Evolutionary conservation across 2,113 vertebrate genomes (phyloP), one percentile per base, ranked within the genome.

Genomic region (Hiodon tergisus): DNA sequence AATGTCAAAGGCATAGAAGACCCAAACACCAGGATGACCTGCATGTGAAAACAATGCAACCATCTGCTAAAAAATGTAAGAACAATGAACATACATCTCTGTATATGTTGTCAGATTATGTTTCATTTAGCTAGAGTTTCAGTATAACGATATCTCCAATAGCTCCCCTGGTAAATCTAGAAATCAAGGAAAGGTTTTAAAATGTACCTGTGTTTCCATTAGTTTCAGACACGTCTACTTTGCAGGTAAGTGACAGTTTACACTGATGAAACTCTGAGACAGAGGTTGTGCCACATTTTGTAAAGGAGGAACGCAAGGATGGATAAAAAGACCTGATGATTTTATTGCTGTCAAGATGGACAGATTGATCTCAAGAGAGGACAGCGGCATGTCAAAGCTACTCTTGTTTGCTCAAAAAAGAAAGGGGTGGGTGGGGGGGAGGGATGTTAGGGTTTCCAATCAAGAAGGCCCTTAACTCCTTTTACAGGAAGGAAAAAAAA

Each of bases 371-470:
- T 51, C 53, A 62, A 47, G 59, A 67, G n/a, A 57, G 70, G 76
- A 75, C 61, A 58, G 72, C 50, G 51, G 14, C 66, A 76, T 76
- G 73, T 80, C 73, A 75, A 62, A 75, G 10, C 63, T 53, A 16
- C 63, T 73, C 61, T 65, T 52, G 55, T 57, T 63, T 31, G 54
- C 50, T 46, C 67, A 16, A 16, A 17, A 60, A 55, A 55, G 65
- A 47, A 51, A 31, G 59, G 47, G n/a, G 14, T 4, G 62, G 62
- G 31, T 31, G 31, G 61, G 5, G n/a, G 69, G 67, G 54, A 52
- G 13, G 50, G 70, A 50, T 7, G 62, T 59, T 46, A 31, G 58
- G 31, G 31, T 31, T 31, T 31, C 58, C 63, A 60, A 72, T 67
- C 11, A 63, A 77, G 50, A 65, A 70, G 54, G 16, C 53, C 67